phyloP scores from a whole-genome alignment of 2,113 vertebrate genomes.

The Lagenorhynchus albirostris region DNA sequence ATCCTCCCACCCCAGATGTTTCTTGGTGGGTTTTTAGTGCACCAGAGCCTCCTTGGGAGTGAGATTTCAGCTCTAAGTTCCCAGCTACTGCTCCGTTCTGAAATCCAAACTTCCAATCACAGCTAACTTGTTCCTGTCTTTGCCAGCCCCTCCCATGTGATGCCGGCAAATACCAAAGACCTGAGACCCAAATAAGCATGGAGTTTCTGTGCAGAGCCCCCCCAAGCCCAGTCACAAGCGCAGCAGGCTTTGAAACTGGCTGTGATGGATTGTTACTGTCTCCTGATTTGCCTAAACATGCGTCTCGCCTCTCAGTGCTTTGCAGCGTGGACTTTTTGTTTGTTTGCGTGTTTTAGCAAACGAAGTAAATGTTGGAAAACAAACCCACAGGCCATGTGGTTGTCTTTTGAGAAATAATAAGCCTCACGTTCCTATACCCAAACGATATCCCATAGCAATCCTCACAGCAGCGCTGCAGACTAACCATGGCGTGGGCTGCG shows the following conservation, averaged over 20 bases:
- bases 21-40: not conserved
- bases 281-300: not conserved
- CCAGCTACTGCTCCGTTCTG: not conserved
- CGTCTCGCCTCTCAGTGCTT: not conserved
- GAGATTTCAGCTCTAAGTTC: not conserved
- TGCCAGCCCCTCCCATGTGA: not conserved
- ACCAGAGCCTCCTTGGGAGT: not conserved
- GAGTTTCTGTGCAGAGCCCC: not conserved
- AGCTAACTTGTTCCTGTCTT: not conserved
- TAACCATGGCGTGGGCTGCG: accelerated
- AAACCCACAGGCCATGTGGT: not conserved
- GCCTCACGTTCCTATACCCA: not conserved
- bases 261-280: not conserved
- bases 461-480: not conserved
- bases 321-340: not conserved
- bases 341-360: not conserved
- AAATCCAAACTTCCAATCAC: not conserved
- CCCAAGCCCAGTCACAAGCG: not conserved
- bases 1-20: not conserved
- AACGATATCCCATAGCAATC: too few relatives aligned
- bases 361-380: not conserved
- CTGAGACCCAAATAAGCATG: not conserved
- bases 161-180: not conserved
- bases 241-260: not conserved
- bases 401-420: slow-evolving; percentile 10